These are phyloP conservation scores for Abrostola tripartita DNA, from an alignment of 2,888 invertebrate species.

Conservation along the genomic window DNA sequence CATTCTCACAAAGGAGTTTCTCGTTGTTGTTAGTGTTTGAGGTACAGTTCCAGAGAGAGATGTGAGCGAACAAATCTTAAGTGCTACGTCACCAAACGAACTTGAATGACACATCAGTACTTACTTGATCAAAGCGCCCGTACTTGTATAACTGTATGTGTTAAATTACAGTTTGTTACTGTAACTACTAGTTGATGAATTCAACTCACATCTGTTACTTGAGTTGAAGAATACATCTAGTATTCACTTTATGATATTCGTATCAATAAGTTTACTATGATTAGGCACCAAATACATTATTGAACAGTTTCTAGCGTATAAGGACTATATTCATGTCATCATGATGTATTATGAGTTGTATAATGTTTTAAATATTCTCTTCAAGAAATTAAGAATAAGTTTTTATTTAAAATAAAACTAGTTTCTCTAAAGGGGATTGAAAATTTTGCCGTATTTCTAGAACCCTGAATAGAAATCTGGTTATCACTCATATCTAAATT, in stretches of 20 bases:
- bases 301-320: too few relatives aligned
- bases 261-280: too few relatives aligned
- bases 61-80: slow-evolving; percentile 34
- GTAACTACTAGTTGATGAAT: slow-evolving; percentile 28
- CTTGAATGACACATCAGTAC: slow-evolving; percentile 40
- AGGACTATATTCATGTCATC: too few relatives aligned
- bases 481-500: too few relatives aligned
- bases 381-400: too few relatives aligned
- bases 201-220: slow-evolving; percentile 10
- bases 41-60: slow-evolving; percentile 29
- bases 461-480: too few relatives aligned
- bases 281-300: too few relatives aligned
- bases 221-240: slow-evolving; percentile 23
- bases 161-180: slow-evolving; percentile 49
- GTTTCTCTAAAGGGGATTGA: too few relatives aligned
- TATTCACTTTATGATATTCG: background rate
- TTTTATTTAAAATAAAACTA: too few relatives aligned
- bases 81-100: slow-evolving; percentile 40
- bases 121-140: slow-evolving; percentile 48
- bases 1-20: slow-evolving; percentile 32
- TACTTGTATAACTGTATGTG: slow-evolving; percentile 31
- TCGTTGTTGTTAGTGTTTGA: slow-evolving; percentile 26
- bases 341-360: too few relatives aligned
- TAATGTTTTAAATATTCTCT: too few relatives aligned
- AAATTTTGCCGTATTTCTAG: too few relatives aligned